Conservation (phyloP, 30 jellyfish, hydroid and myxozoan genomes). For the Clytia hemisphaerica region DNA sequence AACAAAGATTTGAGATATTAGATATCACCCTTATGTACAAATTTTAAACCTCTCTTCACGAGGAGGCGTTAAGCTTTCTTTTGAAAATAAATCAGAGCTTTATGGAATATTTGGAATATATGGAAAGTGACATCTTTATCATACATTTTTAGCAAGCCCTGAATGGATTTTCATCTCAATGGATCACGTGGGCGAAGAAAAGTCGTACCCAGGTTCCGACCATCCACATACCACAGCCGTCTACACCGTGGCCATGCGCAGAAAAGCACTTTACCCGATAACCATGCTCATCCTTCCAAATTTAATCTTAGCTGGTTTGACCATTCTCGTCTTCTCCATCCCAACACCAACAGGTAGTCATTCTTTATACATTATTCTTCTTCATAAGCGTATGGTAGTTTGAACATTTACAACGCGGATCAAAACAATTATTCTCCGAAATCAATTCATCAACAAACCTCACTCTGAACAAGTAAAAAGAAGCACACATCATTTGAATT, state of each 20-base stretch:
- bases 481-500: too few species aligned
- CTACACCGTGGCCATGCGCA: constrained; percentile 44
- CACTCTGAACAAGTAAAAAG: neutral
- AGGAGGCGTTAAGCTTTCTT: neutral
- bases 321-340: constrained; percentile 57
- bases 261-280: constrained; percentile 71
- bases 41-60: neutral
- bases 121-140: neutral
- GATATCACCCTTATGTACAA: neutral
- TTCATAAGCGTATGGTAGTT: neutral
- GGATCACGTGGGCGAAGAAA: constrained; percentile 36
- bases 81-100: neutral
- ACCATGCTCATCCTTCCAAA: constrained; percentile 68
- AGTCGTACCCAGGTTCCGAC: constrained; percentile 36
- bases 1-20: neutral
- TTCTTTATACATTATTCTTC: too few species aligned
- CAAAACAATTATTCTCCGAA: neutral
- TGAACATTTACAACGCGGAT: neutral
- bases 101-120: neutral
- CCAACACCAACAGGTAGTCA: constrained; percentile 71
- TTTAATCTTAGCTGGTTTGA: constrained; percentile 51
- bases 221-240: constrained; percentile 45
- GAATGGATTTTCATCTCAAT: constrained; percentile 69
- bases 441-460: neutral
- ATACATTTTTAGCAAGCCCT: constrained; percentile 44